Evolutionary conservation across 1,140 invertebrate species (phyloP).

Genomic region (Drosophila novamexicana): DNA sequence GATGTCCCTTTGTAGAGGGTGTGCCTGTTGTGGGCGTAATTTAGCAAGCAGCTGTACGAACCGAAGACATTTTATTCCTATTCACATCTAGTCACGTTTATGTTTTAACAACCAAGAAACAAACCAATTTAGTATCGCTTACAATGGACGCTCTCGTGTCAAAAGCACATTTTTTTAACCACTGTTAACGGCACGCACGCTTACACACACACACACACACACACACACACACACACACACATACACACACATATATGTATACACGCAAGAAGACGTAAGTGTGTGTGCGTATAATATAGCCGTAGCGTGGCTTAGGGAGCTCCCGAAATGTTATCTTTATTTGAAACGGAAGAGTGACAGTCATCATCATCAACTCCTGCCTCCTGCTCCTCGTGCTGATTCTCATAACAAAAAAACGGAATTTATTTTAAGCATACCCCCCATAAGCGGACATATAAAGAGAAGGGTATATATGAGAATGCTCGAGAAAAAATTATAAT

Average conservation of each 20-base stretch:
- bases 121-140: conserved; percentile 77
- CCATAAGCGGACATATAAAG: too few relatives aligned
- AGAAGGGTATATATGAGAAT: too few relatives aligned
- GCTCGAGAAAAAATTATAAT: too few relatives aligned
- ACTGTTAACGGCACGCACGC: conserved; percentile 46
- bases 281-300: conserved; percentile 30
- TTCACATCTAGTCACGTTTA: conserved; percentile 33
- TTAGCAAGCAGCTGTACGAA: conserved; percentile 21
- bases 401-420: too few relatives aligned
- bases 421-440: too few relatives aligned
- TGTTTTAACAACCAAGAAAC: conserved; percentile 48
- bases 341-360: too few relatives aligned
- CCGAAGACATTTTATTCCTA: conserved; percentile 21
- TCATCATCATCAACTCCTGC: too few relatives aligned
- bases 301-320: too few relatives aligned
- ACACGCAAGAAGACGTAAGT: conserved; percentile 3
- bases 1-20: background rate
- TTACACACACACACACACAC: conserved; percentile 11
- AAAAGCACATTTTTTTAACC: conserved; percentile 75
- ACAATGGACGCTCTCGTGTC: conserved; percentile 77
- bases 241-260: background rate
- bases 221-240: background rate
- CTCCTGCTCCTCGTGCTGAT: too few relatives aligned
- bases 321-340: background rate
- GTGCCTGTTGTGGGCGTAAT: conserved; percentile 25